These are phyloP conservation scores for Acronicta alni DNA, from an alignment of 2,888 invertebrate species.

Conservation along the genomic window DNA sequence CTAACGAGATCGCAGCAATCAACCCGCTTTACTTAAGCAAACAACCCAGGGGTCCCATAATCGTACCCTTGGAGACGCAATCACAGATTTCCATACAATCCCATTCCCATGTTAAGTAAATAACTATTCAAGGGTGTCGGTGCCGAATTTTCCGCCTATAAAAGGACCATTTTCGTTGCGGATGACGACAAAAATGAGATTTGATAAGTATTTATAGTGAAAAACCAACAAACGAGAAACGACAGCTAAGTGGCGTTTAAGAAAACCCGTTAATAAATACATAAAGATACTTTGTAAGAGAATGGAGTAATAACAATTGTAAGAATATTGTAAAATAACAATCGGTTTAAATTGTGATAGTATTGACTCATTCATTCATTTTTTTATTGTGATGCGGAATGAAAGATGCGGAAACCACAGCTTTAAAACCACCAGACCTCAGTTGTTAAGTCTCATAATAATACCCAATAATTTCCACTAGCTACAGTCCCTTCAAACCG, in stretches of 20 bases:
- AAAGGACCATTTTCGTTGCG: background rate
- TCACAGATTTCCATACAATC: slow-evolving; percentile 24
- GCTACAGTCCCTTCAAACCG: no score
- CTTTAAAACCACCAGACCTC: no score
- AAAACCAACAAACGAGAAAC: background rate
- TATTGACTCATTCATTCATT: no score
- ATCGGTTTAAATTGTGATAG: no score
- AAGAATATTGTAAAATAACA: no score
- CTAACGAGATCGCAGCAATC: slow-evolving; percentile 43
- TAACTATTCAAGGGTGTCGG: slow-evolving; percentile 3
- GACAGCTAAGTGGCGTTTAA: background rate
- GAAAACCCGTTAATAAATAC: no score
- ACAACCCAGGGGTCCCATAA: slow-evolving; percentile 37
- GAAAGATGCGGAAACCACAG: no score
- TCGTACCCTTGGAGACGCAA: slow-evolving; percentile 45
- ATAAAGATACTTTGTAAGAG: no score
- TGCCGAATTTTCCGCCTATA: background rate
- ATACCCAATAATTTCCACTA: no score
- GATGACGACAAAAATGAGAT: background rate
- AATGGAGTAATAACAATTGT: no score
- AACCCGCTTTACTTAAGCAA: slow-evolving; percentile 44
- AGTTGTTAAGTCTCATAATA: no score
- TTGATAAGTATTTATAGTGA: background rate
- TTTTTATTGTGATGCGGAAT: no score
- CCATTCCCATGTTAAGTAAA: slow-evolving; percentile 13